Evolutionary conservation across 2,797 vertebrate species (phyloP).

Genomic region (Poeciliopsis turneri): DNA sequence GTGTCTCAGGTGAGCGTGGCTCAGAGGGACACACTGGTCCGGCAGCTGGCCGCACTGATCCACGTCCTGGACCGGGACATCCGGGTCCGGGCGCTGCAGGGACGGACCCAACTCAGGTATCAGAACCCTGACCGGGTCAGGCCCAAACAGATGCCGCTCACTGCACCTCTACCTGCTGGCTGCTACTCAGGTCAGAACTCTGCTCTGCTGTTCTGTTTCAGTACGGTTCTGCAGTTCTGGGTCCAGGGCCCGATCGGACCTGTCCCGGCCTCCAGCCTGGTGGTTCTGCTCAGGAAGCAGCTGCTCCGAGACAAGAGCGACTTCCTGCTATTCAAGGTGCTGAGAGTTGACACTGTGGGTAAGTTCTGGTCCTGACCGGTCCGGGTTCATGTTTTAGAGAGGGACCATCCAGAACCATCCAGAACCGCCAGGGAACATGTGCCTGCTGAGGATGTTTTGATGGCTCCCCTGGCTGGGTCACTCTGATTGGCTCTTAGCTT

Average conservation of each 20-base stretch:
- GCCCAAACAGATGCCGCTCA: no score
- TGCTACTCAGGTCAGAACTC: background rate
- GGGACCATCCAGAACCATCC: background rate
- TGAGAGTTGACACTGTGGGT: conserved; percentile 90
- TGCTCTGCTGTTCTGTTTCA: conserved; percentile 47
- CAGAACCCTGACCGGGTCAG: rapidly evolving
- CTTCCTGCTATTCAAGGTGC: conserved; percentile 88
- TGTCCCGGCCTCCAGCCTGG: conserved; percentile 80
- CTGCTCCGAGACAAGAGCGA: conserved; percentile 86
- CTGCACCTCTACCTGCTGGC: no score
- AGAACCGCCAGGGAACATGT: no score
- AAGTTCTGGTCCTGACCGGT: background rate
- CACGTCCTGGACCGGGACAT: conserved; percentile 86
- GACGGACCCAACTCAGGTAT: conserved; percentile 90
- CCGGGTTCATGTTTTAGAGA: background rate
- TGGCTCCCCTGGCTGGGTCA: background rate
- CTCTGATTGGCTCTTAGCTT: background rate
- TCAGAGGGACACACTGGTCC: conserved; percentile 87
- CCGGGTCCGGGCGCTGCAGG: conserved; percentile 85
- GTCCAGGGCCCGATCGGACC: conserved; percentile 82
- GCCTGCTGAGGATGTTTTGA: background rate
- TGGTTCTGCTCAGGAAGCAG: conserved; percentile 78
- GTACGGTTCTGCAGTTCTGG: conserved; percentile 86
- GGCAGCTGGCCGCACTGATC: conserved; percentile 87
- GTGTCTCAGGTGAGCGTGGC: conserved; percentile 86